Percentiles rank a stretch among this genome's conserved stretches.
Evolutionary conservation across 2,113 vertebrate species (phyloP).

Genomic region (Gavia stellata): DNA sequence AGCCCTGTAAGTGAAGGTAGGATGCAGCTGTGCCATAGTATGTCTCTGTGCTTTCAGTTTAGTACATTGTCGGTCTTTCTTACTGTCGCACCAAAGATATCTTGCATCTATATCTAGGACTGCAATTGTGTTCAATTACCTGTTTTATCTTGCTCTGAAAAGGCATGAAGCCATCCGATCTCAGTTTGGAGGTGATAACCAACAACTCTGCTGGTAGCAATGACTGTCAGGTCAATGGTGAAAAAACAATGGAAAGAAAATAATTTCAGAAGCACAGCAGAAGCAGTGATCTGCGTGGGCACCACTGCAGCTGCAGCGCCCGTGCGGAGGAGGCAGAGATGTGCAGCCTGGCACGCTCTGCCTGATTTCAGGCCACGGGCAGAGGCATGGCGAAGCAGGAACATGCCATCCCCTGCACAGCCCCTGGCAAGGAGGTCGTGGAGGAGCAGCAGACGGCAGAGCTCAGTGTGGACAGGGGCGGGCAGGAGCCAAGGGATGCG

Average conservation of each 20-base stretch:
- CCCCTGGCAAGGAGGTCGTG: not conserved
- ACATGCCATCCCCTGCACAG: not conserved
- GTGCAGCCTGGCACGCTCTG: not conserved
- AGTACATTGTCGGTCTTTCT: not conserved
- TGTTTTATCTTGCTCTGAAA: not conserved
- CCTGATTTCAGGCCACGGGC: not conserved
- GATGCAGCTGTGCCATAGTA: not conserved
- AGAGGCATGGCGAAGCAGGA: rapidly evolving
- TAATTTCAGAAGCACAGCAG: rapidly evolving
- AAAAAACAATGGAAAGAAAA: not conserved
- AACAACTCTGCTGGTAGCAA: not conserved
- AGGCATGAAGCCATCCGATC: not conserved
- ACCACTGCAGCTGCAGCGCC: not conserved
- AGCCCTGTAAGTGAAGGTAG: not conserved
- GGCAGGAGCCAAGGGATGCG: not conserved
- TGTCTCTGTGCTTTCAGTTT: not conserved
- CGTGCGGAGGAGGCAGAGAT: rapidly evolving
- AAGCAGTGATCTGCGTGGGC: not conserved
- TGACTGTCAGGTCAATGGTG: not conserved
- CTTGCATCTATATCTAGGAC: not conserved
- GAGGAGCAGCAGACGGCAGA: not conserved
- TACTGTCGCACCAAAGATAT: not conserved
- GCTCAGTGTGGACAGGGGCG: rapidly evolving
- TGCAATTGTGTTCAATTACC: not conserved
- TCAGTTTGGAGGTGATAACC: not conserved